A percentile compares a stretch with the other conserved stretches of the same genome.
These are phyloP conservation scores for Lycopodina hypogea DNA, from an alignment of 37 sponge, comb jelly and placozoan species.

Conservation along the genomic window DNA sequence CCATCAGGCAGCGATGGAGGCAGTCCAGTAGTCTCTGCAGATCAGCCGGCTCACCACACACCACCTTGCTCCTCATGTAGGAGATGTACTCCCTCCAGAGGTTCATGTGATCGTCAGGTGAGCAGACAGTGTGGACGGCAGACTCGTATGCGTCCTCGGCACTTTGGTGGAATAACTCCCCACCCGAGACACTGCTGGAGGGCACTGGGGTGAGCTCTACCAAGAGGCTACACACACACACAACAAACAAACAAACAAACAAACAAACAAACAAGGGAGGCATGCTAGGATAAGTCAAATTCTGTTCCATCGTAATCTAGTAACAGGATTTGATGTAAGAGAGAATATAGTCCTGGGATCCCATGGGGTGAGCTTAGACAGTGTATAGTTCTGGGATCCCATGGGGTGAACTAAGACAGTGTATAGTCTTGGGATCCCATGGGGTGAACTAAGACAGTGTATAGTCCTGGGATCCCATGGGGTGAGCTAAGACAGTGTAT, in stretches of 20 bases:
- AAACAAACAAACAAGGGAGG: too few species aligned
- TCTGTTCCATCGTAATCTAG: too few species aligned
- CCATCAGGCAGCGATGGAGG: constrained; percentile 42
- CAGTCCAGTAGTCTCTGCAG: constrained; percentile 1
- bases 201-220: constrained; percentile 20
- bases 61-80: not conserved
- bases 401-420: too few species aligned
- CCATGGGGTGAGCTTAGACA: too few species aligned
- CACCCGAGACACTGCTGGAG: not conserved
- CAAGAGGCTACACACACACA: constrained; percentile 40
- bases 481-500: too few species aligned
- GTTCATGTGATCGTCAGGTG: not conserved
- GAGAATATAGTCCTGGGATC: too few species aligned
- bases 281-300: too few species aligned
- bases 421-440: too few species aligned
- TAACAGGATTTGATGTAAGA: too few species aligned
- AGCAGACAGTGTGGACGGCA: constrained; percentile 33
- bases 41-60: not conserved
- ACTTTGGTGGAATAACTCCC: constrained; percentile 8
- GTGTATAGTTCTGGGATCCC: too few species aligned
- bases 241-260: not conserved
- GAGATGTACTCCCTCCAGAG: constrained; percentile 46
- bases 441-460: too few species aligned
- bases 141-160: constrained; percentile 49
- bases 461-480: too few species aligned